Evolutionary conservation across 2,113 vertebrate species (phyloP).

Genomic region (Athene cunicularia): DNA sequence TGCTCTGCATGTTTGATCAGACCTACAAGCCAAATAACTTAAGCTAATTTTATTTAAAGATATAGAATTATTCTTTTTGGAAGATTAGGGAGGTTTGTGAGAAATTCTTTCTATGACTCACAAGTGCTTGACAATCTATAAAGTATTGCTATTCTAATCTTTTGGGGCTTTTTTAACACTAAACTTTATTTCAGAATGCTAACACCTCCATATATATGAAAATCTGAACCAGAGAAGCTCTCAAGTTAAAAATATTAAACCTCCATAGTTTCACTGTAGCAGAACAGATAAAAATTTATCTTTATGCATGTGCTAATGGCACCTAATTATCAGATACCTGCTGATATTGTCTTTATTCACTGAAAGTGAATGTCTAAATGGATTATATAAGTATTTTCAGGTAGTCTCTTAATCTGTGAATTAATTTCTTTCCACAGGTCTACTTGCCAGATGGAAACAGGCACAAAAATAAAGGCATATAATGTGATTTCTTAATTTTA

Average conservation of each 20-base stretch:
- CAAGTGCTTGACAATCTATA: not conserved
- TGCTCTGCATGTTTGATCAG: not conserved
- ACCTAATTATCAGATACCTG: not conserved
- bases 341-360: not conserved
- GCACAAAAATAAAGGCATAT: not conserved
- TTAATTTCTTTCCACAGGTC: not conserved
- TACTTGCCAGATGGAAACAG: not conserved
- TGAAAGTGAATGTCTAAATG: not conserved
- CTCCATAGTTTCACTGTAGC: not conserved
- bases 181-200: not conserved
- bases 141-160: not conserved
- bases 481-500: not conserved
- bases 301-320: not conserved
- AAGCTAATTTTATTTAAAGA: not conserved
- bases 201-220: not conserved
- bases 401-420: not conserved
- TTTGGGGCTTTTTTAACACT: not conserved
- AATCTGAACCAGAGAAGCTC: not conserved
- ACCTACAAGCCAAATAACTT: not conserved
- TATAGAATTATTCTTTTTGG: not conserved
- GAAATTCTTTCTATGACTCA: not conserved
- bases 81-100: not conserved
- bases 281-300: not conserved
- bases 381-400: not conserved
- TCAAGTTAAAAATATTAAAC: not conserved